Evolutionary conservation across 1,140 invertebrate species (phyloP), one percentile per base, ranked within the genome.

Genomic region (Solenopsis fugax): DNA sequence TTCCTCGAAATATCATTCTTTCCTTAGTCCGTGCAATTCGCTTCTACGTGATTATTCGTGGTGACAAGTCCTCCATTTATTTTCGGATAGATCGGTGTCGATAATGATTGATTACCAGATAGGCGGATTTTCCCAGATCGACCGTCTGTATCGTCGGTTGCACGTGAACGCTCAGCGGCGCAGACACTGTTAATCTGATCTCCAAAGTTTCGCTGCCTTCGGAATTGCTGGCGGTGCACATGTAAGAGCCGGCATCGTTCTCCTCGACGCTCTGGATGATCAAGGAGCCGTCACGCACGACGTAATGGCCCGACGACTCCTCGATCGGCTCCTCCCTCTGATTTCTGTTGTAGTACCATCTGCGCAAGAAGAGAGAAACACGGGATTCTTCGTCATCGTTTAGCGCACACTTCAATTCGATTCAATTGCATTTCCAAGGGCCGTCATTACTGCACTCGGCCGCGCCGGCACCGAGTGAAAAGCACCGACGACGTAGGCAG

Each of bases 211-310:
- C 96, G 88, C 96, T 96, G 5, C 96, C 96, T 84, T 96, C 96
- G 86, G 95, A 95, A 92, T 97, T 97, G 91, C 96, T 96, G 7
- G 96, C 96, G 34, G 96, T 95, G 92, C 96, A 97, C 81, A 94
- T 94, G 88, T 96, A 96, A 24, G 93, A 92, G 1, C 96, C 96
- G 67, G 94, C 95, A 87, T 96, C 96, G 18, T 92, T 92, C 86
- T 96, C 95, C 81, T 94, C 94, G n/a, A 96, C 95, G 13, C 94
- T 94, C 78, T 96, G 95, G 89, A 96, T 95, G 86, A 96, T 95
- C 71, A 96, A 90, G 29, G 95, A 96, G 24, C 96, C 96, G 86
- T 96, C 95, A 72, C 95, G 95, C n/a, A 96, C 93, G 71, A 91
- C 92, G 45, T 94, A 95, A 58, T 95, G 95, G 18, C 95, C 95